Base-by-base conservation (phyloP, 2,113 vertebrate genomes). In the Paramisgurnus dabryanus region DNA sequence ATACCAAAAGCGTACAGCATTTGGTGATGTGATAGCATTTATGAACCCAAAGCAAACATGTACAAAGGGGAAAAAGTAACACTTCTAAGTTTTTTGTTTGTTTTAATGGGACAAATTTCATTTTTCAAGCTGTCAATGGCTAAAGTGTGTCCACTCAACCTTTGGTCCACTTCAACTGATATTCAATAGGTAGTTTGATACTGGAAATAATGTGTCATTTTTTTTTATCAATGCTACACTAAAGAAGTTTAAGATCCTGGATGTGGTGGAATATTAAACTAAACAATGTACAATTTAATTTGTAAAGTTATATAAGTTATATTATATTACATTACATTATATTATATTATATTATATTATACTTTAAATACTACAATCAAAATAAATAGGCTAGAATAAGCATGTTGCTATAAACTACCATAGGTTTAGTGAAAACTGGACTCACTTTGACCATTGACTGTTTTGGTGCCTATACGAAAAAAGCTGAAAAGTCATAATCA, bases 1-100 rank as follows among this genome's bases (percentile, higher is more conserved):
- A 50, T 82, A 45, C 67, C 63, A 82, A 45, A 27, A 63, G 61
- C 40, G 49, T 71, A 11, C 71, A 6, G 22, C 73, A 49, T 67
- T 27, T 79, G 73, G 57, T 47, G 13, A 80, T 49, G 60, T 80
- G 69, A 78, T 53, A n/a, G 63, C 22, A 15, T 47, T 76, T 68
- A 58, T 34, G 61, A 79, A 70, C 74, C 61, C 67, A 82, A 76
- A 85, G 70, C 84, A 67, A 81, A 80, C 77, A 76, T 40, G 67
- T 18, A 41, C 6, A 55, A 63, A 65, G 49, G 7, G 17, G 73
- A 63, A 17, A 58, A 47, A 45, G 75, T 18, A 78, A 57, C 78
- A 78, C 73, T 80, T 78, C 55, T 66, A 57, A 63, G 72, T 72
- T 77, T 77, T 67, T 49, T 64, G 47, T 76, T 39, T 73, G 34